A percentile compares a stretch with the other conserved stretches of the same genome.
phyloP scores from a whole-genome alignment of 2,888 invertebrate genomes.

The Cephus rjabovi region DNA sequence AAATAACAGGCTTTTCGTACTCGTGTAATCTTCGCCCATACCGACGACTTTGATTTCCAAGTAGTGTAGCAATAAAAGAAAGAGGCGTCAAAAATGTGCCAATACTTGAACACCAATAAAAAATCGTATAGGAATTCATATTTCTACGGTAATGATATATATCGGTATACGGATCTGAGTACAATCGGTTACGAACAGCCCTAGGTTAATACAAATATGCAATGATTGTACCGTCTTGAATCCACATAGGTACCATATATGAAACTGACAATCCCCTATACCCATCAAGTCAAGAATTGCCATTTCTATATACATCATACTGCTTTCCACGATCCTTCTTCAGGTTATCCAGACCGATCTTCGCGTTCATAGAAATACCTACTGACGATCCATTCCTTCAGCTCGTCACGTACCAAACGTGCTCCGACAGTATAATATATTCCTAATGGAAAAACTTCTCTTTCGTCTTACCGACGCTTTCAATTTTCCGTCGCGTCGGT shows the following conservation, averaged over 20 bases:
- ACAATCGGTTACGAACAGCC: neutral
- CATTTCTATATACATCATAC: neutral
- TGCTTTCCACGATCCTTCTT: neutral
- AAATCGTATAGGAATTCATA: neutral
- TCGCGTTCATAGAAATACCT: neutral
- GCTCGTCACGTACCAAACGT: constrained; percentile 48
- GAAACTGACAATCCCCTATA: neutral
- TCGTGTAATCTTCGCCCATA: neutral
- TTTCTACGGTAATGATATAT: neutral
- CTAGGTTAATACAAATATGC: neutral
- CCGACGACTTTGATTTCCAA: neutral
- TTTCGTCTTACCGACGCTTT: constrained; percentile 27
- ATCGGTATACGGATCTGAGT: neutral
- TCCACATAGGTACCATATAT: neutral
- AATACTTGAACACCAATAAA: neutral
- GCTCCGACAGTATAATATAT: constrained; percentile 44
- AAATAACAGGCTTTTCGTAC: neutral
- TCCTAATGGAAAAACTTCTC: constrained; percentile 48
- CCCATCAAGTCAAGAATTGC: neutral
- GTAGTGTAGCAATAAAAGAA: neutral
- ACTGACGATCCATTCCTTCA: constrained; percentile 1
- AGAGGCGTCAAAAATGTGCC: neutral
- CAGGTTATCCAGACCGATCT: neutral
- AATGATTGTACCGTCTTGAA: neutral
- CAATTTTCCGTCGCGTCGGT: constrained; percentile 1